Evolutionary conservation across 2,113 vertebrate genomes (phyloP).

Genomic region (Emydura subglobosa): DNA sequence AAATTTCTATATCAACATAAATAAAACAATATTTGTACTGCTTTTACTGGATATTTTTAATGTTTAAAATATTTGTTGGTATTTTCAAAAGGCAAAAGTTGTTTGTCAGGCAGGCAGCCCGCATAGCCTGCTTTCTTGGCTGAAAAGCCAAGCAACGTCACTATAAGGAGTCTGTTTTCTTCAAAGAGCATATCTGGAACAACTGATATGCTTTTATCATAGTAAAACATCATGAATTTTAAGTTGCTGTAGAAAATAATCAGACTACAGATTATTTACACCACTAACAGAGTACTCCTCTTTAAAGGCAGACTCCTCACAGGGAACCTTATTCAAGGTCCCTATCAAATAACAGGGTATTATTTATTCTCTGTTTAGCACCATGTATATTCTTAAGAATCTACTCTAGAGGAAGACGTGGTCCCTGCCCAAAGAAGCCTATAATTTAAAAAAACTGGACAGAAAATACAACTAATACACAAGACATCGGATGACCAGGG

Average conservation of each 20-base stretch:
- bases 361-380: background rate
- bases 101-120: background rate
- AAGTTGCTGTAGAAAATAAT: slow-evolving; percentile 2
- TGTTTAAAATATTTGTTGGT: background rate
- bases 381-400: background rate
- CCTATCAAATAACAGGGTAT: background rate
- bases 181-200: slow-evolving; percentile 17
- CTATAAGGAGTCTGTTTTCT: slow-evolving; percentile 11
- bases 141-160: background rate
- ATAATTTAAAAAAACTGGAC: background rate
- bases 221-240: slow-evolving; percentile 43
- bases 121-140: slow-evolving; percentile 29
- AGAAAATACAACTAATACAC: background rate
- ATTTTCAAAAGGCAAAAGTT: background rate
- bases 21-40: background rate
- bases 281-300: rapidly evolving
- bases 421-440: background rate
- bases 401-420: background rate
- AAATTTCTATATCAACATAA: background rate
- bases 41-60: background rate
- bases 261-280: background rate
- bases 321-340: background rate
- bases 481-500: background rate
- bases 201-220: slow-evolving; percentile 28
- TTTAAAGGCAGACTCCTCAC: background rate